Evolutionary conservation across 2,113 vertebrate genomes (phyloP).

Genomic region (Petaurus breviceps): DNA sequence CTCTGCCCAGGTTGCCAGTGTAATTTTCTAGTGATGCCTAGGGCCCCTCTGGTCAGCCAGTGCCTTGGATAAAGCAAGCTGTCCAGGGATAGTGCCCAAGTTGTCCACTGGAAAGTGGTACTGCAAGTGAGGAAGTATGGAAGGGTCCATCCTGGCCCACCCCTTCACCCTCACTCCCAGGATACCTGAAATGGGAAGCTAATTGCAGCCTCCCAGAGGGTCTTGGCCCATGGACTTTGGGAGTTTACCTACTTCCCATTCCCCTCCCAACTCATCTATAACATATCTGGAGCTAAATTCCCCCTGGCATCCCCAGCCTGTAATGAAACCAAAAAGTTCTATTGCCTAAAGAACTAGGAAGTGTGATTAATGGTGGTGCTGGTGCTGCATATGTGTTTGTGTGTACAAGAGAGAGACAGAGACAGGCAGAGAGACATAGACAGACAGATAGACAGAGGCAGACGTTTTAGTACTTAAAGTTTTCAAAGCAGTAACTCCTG

Average conservation of each 20-base stretch:
- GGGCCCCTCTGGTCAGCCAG: background rate
- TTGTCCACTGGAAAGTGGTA: background rate
- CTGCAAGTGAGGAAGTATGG: background rate
- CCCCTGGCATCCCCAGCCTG: background rate
- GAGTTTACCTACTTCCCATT: background rate
- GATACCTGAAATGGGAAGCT: background rate
- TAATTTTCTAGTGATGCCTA: background rate
- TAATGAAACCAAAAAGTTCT: background rate
- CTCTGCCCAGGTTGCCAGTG: background rate
- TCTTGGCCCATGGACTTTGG: background rate
- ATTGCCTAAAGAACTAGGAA: background rate
- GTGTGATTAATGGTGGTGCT: background rate
- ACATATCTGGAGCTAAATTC: background rate
- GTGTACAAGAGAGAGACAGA: background rate
- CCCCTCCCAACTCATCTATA: background rate
- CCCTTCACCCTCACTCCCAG: too few relatives aligned
- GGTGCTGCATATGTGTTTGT: background rate
- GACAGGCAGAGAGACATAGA: background rate
- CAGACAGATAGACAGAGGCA: too few relatives aligned
- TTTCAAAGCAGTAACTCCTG: background rate
- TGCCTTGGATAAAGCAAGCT: background rate
- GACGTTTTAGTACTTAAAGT: too few relatives aligned
- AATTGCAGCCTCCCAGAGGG: background rate
- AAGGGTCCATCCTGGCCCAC: too few relatives aligned
- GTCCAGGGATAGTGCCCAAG: too few relatives aligned